phyloP scores from a whole-genome alignment of 2,113 vertebrate genomes.

The Hemiprocne comata region DNA sequence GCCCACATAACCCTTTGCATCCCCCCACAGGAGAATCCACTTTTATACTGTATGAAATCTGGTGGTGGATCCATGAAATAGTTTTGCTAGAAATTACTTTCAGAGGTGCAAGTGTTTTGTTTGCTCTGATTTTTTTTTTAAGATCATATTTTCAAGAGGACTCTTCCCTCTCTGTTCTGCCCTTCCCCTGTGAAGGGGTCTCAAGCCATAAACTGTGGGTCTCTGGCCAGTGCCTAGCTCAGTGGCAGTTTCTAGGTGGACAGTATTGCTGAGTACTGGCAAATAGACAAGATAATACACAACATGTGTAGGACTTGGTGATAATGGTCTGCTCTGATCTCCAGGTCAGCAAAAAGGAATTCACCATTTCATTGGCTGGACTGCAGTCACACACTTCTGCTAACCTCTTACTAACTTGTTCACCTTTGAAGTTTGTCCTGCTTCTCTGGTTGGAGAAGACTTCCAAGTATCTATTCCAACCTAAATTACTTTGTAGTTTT shows the following conservation, averaged over 20 bases:
- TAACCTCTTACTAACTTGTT: not conserved
- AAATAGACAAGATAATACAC: not conserved
- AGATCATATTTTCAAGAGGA: not conserved
- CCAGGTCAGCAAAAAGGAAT: not conserved
- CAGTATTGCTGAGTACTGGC: not conserved
- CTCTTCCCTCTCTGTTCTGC: not conserved
- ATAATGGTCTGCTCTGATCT: not conserved
- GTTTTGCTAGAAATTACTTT: not conserved
- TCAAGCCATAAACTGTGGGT: not conserved
- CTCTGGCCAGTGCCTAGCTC: not conserved
- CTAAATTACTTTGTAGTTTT: not conserved
- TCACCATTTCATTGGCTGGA: not conserved
- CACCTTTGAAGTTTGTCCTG: not conserved
- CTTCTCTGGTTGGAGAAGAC: not conserved
- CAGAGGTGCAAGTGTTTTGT: not conserved
- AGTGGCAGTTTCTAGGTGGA: not conserved
- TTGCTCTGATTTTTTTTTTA: not conserved
- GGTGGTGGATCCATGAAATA: not conserved
- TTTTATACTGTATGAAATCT: not conserved
- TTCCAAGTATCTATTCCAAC: not conserved
- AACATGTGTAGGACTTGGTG: not conserved
- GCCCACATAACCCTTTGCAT: not conserved
- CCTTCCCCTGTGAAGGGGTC: not conserved
- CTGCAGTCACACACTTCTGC: not conserved
- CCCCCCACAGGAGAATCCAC: not conserved